phyloP scores from a whole-genome alignment of 2,797 vertebrate genomes.

The Sebastes taczanowskii region DNA sequence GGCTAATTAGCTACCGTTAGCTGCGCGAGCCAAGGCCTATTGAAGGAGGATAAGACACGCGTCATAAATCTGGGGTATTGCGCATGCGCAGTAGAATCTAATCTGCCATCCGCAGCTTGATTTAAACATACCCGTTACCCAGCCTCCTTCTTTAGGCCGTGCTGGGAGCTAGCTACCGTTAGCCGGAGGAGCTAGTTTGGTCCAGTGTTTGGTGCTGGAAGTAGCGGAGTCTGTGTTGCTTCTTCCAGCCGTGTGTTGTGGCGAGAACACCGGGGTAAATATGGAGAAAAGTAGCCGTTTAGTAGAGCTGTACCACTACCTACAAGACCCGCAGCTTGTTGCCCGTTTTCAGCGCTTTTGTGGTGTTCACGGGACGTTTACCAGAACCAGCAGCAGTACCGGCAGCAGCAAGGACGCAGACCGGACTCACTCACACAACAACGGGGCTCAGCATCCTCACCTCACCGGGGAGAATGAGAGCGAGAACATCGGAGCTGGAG shows the following conservation, averaged over 20 bases:
- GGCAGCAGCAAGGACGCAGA: not conserved
- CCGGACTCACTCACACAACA: constrained; percentile 43
- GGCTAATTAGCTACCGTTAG: constrained; percentile 45
- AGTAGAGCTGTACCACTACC: constrained; percentile 54
- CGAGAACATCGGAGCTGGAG: constrained; percentile 11
- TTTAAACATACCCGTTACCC: no score
- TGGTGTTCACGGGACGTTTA: constrained; percentile 83
- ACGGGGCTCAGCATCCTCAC: constrained; percentile 52
- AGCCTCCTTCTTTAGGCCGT: no score
- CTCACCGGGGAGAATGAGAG: not conserved
- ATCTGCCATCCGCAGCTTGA: accelerated
- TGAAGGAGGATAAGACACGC: no score
- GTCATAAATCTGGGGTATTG: no score
- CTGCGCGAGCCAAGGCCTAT: no score
- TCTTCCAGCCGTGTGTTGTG: not conserved
- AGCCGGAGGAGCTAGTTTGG: constrained; percentile 42
- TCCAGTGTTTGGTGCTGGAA: not conserved
- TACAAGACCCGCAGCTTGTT: constrained; percentile 90
- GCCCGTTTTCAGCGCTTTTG: constrained; percentile 91
- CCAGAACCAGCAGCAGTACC: constrained; percentile 20
- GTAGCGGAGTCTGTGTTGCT: constrained; percentile 16
- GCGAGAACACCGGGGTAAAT: not conserved
- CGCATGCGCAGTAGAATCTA: no score
- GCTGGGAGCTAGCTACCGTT: constrained; percentile 37
- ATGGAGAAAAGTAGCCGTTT: constrained; percentile 63